These are phyloP conservation scores for Caenorhabditis plicata DNA, from an alignment of 2,888 invertebrate species.

Conservation along the genomic window DNA sequence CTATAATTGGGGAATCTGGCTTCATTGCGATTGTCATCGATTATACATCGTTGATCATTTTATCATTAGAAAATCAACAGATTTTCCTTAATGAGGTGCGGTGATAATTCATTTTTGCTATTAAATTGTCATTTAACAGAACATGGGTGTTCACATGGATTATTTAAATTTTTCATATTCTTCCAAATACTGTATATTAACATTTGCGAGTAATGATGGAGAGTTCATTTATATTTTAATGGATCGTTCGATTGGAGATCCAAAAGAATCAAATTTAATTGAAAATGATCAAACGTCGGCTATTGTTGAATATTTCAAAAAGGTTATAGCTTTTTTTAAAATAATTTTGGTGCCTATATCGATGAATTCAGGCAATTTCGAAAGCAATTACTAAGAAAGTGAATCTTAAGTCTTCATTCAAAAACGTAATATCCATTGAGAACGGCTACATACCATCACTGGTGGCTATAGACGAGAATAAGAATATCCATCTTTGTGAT, in stretches of 20 bases:
- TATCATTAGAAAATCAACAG: slow-evolving; percentile 14
- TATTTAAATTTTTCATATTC: no score
- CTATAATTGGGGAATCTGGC: slow-evolving; percentile 18
- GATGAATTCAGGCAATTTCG: slow-evolving; percentile 4
- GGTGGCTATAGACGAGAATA: neutral
- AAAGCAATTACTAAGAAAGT: slow-evolving; percentile 1
- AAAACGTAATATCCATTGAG: slow-evolving; percentile 2
- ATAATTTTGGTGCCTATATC: no score
- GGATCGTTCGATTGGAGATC: slow-evolving; percentile 11
- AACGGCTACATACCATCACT: slow-evolving; percentile 16
- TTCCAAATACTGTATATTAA: slow-evolving; percentile 8
- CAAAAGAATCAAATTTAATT: slow-evolving; percentile 20
- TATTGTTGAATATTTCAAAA: slow-evolving; percentile 15
- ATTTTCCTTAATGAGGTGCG: slow-evolving; percentile 12
- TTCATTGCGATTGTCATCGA: slow-evolving; percentile 14
- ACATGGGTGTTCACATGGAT: no score
- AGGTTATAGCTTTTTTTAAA: neutral
- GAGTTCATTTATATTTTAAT: slow-evolving; percentile 3
- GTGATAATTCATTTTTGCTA: no score
- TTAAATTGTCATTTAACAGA: no score
- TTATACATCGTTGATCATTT: slow-evolving; percentile 3
- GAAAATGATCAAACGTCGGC: slow-evolving; percentile 8
- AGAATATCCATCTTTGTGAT: slow-evolving; percentile 9
- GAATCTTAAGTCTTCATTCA: neutral
- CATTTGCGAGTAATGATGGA: slow-evolving; percentile 12